Evolutionary conservation across 1,140 invertebrate species (phyloP).

Genomic region (Lordiphosa stackelbergi): DNA sequence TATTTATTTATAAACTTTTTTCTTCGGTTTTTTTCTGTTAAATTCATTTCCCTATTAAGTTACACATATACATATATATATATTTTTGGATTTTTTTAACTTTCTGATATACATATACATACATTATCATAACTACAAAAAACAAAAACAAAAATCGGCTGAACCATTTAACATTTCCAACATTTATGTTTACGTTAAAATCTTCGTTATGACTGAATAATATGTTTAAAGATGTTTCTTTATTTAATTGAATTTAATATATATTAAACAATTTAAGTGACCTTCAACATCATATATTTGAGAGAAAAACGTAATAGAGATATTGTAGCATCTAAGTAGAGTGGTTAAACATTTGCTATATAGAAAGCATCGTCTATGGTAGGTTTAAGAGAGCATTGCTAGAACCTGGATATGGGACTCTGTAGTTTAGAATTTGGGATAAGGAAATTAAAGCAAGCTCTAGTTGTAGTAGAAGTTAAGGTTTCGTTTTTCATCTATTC

Average conservation of each 20-base stretch:
- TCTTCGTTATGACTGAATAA: constrained; percentile 66
- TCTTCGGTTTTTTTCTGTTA: constrained; percentile 26
- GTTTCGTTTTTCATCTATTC: constrained; percentile 22
- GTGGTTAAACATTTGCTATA: constrained; percentile 67
- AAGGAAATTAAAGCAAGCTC: constrained; percentile 22
- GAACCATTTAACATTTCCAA: constrained; percentile 69
- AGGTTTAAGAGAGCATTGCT: constrained; percentile 45
- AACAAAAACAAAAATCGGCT: constrained; percentile 46
- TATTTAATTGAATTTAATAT: constrained; percentile 13
- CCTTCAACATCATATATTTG: constrained; percentile 55
- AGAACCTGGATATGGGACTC: constrained; percentile 33
- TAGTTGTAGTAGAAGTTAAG: constrained; percentile 16
- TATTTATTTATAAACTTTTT: constrained; percentile 18
- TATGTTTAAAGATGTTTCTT: constrained; percentile 37
- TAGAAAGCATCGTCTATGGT: constrained; percentile 22
- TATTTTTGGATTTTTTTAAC: constrained; percentile 31
- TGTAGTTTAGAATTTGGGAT: constrained; percentile 20
- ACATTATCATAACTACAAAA: constrained; percentile 66
- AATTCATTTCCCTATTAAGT: constrained; percentile 72
- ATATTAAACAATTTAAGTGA: constrained; percentile 63
- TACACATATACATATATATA: constrained; percentile 49
- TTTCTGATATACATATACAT: constrained; percentile 70
- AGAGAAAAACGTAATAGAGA: constrained; percentile 61
- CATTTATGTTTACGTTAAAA: constrained; percentile 71
- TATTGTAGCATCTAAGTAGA: constrained; percentile 52